Conservation (phyloP, 1,140 invertebrate species). For the Pantala flavescens region DNA sequence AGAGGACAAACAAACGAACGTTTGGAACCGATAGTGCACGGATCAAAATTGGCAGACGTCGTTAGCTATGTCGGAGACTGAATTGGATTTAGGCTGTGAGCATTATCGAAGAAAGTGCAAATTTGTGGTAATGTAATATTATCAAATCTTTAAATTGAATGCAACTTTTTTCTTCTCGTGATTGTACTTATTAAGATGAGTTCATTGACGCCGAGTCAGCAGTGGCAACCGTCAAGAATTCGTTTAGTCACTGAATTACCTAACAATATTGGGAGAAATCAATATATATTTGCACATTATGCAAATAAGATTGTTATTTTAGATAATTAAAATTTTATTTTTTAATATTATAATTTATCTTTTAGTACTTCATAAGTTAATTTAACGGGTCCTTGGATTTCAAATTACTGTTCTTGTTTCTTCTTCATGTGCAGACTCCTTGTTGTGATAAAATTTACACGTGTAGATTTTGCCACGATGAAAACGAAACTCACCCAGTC, state of each 20-base stretch:
- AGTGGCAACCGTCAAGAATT: not conserved
- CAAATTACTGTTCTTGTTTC: no score
- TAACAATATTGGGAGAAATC: not conserved
- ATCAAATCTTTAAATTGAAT: not conserved
- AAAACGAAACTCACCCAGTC: constrained; percentile 68
- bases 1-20: no score
- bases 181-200: no score
- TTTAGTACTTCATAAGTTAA: no score
- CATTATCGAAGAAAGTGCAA: constrained; percentile 71
- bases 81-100: constrained; percentile 44
- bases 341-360: no score
- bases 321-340: no score
- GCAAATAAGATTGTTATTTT: no score
- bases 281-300: no score
- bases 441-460: constrained; percentile 80
- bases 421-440: constrained; percentile 51
- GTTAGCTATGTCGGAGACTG: not conserved
- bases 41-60: not conserved
- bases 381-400: no score
- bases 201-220: not conserved
- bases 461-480: constrained; percentile 81
- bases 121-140: constrained; percentile 55
- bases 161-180: not conserved
- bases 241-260: not conserved
- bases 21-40: no score